Evolutionary conservation across 2,797 vertebrate species (phyloP).

Genomic region (Nannoperca australis): DNA sequence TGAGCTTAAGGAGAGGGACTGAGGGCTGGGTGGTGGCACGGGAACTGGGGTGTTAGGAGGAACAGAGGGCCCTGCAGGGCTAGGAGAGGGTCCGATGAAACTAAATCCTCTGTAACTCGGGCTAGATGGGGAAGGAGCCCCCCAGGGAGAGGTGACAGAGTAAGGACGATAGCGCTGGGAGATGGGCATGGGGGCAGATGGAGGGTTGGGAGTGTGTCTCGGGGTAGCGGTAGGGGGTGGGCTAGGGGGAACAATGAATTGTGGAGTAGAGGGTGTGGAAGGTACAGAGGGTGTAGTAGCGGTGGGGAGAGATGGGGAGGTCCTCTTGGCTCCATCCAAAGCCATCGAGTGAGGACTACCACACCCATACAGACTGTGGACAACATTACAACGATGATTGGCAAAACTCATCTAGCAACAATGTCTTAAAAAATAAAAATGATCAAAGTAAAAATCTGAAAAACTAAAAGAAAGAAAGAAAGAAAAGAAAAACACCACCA

Average conservation of each 20-base stretch:
- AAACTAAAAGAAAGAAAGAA: constrained; percentile 40
- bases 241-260: constrained; percentile 80
- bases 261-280: constrained; percentile 70
- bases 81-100: constrained; percentile 67
- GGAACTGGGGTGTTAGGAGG: constrained; percentile 79
- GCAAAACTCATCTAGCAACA: constrained; percentile 52
- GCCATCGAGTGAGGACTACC: constrained; percentile 89
- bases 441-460: constrained; percentile 57
- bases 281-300: constrained; percentile 78
- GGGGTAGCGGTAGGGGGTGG: constrained; percentile 71
- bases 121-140: constrained; percentile 76
- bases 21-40: constrained; percentile 78
- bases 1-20: constrained; percentile 76
- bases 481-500: constrained; percentile 32
- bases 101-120: constrained; percentile 74
- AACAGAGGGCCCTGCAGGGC: constrained; percentile 66
- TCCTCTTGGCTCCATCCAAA: constrained; percentile 86
- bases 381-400: constrained; percentile 79
- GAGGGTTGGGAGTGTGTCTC: constrained; percentile 75
- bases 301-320: constrained; percentile 80
- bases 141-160: constrained; percentile 86
- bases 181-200: constrained; percentile 84
- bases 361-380: constrained; percentile 95
- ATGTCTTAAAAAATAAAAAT: constrained; percentile 20
- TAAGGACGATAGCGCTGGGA: constrained; percentile 94